These are phyloP conservation scores for Cataglyphis rosenhaueri DNA, from an alignment of 2,888 invertebrate genomes.

Conservation along the genomic window DNA sequence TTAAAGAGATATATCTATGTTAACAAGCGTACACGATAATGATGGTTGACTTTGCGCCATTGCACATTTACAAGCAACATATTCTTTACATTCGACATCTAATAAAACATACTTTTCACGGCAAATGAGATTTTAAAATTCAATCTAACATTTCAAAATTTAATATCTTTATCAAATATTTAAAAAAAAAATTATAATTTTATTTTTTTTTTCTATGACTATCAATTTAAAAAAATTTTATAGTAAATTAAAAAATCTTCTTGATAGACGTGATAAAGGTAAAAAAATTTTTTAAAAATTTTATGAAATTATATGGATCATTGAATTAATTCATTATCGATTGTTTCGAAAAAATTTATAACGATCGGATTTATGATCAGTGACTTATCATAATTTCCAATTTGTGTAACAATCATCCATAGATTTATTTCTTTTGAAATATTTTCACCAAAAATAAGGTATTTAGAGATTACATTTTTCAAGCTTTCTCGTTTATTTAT, in stretches of 20 bases:
- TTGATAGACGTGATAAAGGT: not conserved
- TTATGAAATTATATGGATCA: not conserved
- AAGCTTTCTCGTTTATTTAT: not conserved
- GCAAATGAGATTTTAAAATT: not conserved
- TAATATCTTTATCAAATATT: not conserved
- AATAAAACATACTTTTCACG: not conserved
- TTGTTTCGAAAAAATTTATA: not conserved
- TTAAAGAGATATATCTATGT: slow-evolving; percentile 70
- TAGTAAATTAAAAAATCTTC: not conserved
- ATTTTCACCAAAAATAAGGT: not conserved
- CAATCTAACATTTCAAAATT: not conserved
- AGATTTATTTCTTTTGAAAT: not conserved
- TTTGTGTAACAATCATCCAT: not conserved
- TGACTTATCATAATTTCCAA: not conserved
- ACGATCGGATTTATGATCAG: not conserved
- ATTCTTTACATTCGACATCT: slow-evolving; percentile 1
- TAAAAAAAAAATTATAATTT: not conserved
- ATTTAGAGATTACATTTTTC: not conserved
- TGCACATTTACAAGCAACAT: slow-evolving; percentile 29
- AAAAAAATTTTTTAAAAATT: not conserved
- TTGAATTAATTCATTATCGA: not conserved
- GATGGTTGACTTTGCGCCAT: slow-evolving; percentile 51
- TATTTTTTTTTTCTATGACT: not conserved
- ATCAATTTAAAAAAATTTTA: not conserved
- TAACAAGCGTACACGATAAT: slow-evolving; percentile 66